A percentile compares a stretch with the other conserved stretches of the same genome.
Evolutionary conservation across 2,113 vertebrate genomes (phyloP).

Genomic region (Paramormyrops kingsleyae): DNA sequence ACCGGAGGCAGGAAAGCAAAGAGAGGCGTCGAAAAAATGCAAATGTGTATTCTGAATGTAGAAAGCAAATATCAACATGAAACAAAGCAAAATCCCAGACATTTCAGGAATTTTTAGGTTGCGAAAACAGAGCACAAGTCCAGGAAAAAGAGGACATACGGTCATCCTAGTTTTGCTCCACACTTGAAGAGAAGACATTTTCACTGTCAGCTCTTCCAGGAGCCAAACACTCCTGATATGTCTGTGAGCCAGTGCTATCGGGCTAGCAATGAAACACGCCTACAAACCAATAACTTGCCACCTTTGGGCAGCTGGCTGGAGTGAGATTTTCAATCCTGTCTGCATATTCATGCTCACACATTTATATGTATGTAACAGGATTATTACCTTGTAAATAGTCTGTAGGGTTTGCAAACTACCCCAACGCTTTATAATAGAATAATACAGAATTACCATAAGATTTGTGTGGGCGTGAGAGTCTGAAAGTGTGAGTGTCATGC

Average conservation of each 20-base stretch:
- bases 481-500: no score
- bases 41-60: neutral
- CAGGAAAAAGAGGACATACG: neutral
- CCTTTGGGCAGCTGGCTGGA: no score
- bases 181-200: neutral
- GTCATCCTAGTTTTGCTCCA: neutral
- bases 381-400: no score
- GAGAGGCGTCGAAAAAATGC: neutral
- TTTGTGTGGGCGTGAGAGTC: no score
- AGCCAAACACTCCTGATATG: neutral
- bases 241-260: neutral
- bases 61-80: neutral
- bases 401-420: no score
- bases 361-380: no score
- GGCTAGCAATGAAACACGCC: neutral
- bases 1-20: neutral
- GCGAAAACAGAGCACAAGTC: neutral
- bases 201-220: neutral
- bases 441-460: no score
- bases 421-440: no score
- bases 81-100: neutral
- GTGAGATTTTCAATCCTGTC: no score
- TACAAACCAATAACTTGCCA: neutral
- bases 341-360: no score
- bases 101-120: neutral